phyloP scores from a whole-genome alignment of 2,113 vertebrate genomes.

The Otus sunia region DNA sequence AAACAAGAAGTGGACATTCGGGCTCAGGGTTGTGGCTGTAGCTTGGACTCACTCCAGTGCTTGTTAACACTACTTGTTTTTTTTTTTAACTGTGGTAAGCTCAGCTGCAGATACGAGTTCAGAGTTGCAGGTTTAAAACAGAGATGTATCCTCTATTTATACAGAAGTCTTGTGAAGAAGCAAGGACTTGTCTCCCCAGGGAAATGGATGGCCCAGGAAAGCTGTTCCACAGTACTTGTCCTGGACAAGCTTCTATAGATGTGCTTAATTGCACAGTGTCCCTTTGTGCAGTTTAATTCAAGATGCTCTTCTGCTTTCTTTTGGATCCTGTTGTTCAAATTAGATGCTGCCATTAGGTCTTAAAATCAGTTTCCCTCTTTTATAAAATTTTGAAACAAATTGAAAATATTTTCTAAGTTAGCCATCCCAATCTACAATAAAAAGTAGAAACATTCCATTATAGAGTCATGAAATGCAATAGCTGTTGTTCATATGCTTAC shows the following conservation, averaged over 20 bases:
- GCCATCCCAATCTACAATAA: background rate
- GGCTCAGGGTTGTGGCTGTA: background rate
- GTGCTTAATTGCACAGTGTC: background rate
- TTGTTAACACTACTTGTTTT: background rate
- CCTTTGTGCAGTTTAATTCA: background rate
- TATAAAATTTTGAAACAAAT: background rate
- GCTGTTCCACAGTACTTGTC: background rate
- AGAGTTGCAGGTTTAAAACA: background rate
- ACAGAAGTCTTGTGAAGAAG: background rate
- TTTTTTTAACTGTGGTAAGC: background rate
- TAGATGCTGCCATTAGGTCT: background rate
- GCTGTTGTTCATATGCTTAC: background rate
- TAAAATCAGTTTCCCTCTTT: background rate
- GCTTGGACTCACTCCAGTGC: background rate
- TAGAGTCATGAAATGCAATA: fast-evolving
- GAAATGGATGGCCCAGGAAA: background rate
- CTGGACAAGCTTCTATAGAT: background rate
- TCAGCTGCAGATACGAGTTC: background rate
- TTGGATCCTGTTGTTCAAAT: background rate
- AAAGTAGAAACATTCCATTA: background rate
- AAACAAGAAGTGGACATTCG: background rate
- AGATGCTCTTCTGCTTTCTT: background rate
- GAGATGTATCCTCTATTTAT: background rate
- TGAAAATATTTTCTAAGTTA: background rate
- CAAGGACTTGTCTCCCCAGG: background rate